Conservation (phyloP, 2,113 vertebrate species). For the Origma solitaria region DNA sequence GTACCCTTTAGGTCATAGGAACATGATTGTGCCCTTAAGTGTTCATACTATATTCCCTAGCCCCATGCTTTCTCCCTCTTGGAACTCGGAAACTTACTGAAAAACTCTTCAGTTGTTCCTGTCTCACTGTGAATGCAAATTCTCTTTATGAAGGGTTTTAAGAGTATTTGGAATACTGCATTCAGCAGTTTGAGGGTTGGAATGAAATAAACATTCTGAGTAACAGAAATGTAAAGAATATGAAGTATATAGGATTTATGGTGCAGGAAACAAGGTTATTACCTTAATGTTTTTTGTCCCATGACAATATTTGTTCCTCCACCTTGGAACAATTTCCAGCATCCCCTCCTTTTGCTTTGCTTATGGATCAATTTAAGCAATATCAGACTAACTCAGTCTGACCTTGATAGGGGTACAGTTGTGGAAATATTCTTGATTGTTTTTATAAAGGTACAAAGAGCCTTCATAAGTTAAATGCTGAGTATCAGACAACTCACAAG, state of each 20-base stretch:
- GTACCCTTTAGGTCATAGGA: background rate
- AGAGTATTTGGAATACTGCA: background rate
- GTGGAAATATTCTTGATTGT: background rate
- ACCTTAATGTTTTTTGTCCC: background rate
- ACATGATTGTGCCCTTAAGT: background rate
- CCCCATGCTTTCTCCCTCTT: background rate
- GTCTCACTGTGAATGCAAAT: background rate
- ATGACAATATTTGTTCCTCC: background rate
- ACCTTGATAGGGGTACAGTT: background rate
- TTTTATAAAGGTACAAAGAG: background rate
- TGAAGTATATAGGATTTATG: background rate
- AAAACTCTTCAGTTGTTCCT: background rate
- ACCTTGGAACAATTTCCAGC: background rate
- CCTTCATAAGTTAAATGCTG: background rate
- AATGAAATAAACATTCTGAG: background rate
- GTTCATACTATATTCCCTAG: accelerated
- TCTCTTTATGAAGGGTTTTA: background rate
- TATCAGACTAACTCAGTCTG: background rate
- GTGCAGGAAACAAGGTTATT: background rate
- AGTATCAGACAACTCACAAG: background rate
- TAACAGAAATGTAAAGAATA: background rate
- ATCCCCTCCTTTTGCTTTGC: background rate
- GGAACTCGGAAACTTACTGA: background rate
- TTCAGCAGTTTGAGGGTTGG: background rate
- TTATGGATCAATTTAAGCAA: background rate